Conservation (phyloP, 2,888 invertebrate species). For the Artemia sinica region DNA sequence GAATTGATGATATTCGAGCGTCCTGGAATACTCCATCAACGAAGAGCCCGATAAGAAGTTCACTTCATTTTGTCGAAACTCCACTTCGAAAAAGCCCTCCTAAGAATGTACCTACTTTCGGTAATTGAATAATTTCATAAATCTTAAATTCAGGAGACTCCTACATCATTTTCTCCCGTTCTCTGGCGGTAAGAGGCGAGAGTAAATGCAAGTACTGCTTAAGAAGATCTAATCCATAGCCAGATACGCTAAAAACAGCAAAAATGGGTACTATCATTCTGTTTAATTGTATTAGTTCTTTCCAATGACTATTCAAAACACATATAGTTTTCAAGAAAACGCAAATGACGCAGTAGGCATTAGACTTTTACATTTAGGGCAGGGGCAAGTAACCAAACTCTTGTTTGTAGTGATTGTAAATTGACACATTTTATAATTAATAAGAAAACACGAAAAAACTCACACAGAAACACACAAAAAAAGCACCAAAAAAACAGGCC, state of each 20-base stretch:
- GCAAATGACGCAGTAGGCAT: too few relatives aligned
- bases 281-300: too few relatives aligned
- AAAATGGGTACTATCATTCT: slow-evolving; percentile 58
- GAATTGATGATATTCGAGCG: slow-evolving; percentile 63
- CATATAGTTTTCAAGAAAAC: too few relatives aligned
- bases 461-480: too few relatives aligned
- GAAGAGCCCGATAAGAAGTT: slow-evolving; percentile 44
- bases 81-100: slow-evolving; percentile 72
- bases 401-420: too few relatives aligned
- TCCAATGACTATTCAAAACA: too few relatives aligned
- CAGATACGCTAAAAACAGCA: slow-evolving; percentile 75
- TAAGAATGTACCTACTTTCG: slow-evolving; percentile 61
- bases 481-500: too few relatives aligned
- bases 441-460: too few relatives aligned
- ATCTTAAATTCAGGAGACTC: slow-evolving; percentile 72
- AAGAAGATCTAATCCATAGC: slow-evolving; percentile 61
- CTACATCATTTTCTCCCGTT: slow-evolving; percentile 53
- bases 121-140: slow-evolving; percentile 77
- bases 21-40: slow-evolving; percentile 58
- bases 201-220: slow-evolving; percentile 71
- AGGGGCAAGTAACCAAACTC: too few relatives aligned
- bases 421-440: too few relatives aligned
- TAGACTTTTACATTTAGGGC: too few relatives aligned
- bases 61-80: slow-evolving; percentile 56
- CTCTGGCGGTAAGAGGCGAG: slow-evolving; percentile 44